These are phyloP conservation scores for Nyctereutes procyonoides DNA, from an alignment of 2,113 vertebrate species.

Conservation along the genomic window DNA sequence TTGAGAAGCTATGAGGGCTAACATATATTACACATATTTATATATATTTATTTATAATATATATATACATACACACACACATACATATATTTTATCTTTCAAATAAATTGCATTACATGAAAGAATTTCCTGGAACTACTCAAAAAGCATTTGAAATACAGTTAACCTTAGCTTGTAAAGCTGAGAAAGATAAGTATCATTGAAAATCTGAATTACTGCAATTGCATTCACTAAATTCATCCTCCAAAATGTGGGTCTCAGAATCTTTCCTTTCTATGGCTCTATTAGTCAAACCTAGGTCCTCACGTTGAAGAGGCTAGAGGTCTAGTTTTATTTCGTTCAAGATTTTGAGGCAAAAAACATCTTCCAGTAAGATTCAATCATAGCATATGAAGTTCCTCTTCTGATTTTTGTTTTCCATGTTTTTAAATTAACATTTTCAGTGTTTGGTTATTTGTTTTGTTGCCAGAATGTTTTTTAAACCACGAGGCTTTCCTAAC, in stretches of 20 bases:
- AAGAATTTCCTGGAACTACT: slow-evolving; percentile 29
- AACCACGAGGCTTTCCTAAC: neutral
- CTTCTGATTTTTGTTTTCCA: slow-evolving; percentile 8
- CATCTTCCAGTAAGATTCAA: neutral
- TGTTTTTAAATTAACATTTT: neutral
- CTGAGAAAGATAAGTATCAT: neutral
- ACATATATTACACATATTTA: too few species aligned
- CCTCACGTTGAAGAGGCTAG: neutral
- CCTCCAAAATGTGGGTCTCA: neutral
- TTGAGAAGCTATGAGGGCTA: neutral
- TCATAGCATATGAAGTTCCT: neutral
- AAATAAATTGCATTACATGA: neutral
- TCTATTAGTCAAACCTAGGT: neutral
- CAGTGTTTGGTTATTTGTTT: neutral
- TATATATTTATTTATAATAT: too few species aligned
- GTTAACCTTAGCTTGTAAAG: slow-evolving; percentile 23
- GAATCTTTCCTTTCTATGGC: neutral
- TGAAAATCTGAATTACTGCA: neutral
- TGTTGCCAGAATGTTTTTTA: neutral
- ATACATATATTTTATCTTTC: neutral
- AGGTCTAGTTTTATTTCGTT: neutral
- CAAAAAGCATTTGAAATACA: neutral
- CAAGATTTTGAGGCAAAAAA: neutral
- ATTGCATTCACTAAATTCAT: neutral
- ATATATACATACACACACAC: too few species aligned